These are phyloP conservation scores for Gryllus longicercus DNA, from an alignment of 2,888 invertebrate species.

Conservation along the genomic window DNA sequence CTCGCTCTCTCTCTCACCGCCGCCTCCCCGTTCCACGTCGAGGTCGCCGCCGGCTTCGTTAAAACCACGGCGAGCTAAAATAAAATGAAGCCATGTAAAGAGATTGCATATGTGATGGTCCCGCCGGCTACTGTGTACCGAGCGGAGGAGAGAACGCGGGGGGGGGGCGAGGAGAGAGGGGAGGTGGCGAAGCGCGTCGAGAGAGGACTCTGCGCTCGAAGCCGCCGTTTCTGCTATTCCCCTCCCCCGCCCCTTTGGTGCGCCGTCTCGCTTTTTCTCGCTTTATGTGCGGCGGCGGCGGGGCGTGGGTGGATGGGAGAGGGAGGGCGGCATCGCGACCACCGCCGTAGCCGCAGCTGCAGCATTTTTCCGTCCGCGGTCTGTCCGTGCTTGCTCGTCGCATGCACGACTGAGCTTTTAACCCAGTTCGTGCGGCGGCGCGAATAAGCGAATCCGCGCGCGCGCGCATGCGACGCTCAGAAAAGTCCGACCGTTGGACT, in stretches of 20 bases:
- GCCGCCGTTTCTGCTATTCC: neutral
- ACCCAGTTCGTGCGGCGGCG: slow-evolving; percentile 25
- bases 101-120: slow-evolving; percentile 35
- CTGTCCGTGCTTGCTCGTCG: neutral
- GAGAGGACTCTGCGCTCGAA: neutral
- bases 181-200: neutral
- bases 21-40: slow-evolving; percentile 25
- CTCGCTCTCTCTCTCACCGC: slow-evolving; percentile 21
- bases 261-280: slow-evolving; percentile 27
- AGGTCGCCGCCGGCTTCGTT: slow-evolving; percentile 29
- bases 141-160: neutral
- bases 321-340: neutral
- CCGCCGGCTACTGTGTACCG: slow-evolving; percentile 19
- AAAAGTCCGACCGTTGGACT: slow-evolving; percentile 18
- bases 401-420: slow-evolving; percentile 24
- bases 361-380: slow-evolving; percentile 17
- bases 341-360: neutral
- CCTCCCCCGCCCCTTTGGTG: slow-evolving; percentile 3
- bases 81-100: slow-evolving; percentile 35
- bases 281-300: neutral
- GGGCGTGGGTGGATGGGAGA: neutral
- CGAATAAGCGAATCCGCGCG: neutral
- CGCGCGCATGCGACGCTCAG: slow-evolving; percentile 1
- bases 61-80: slow-evolving; percentile 31
- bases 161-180: neutral